Percentiles rank a stretch among this genome's conserved stretches.
phyloP scores from a whole-genome alignment of 2,888 invertebrate species.

The Cataglyphis altisquamis region DNA sequence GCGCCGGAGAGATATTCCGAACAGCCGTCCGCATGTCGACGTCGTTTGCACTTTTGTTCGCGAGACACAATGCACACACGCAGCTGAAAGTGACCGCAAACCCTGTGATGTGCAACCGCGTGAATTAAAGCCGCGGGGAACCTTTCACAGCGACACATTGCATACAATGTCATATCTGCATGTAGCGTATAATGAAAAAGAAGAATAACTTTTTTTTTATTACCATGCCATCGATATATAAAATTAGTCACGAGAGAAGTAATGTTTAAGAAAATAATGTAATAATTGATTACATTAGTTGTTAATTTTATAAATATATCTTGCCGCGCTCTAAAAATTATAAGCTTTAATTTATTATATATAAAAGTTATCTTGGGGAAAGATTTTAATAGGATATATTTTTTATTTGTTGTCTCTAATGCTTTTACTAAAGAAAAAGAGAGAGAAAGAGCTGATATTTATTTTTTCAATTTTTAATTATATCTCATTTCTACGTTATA shows the following conservation, averaged over 20 bases:
- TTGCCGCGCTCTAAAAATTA: not conserved
- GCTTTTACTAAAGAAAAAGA: not conserved
- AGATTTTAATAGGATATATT: not conserved
- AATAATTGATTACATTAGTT: not conserved
- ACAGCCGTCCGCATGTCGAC: not conserved
- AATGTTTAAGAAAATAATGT: not conserved
- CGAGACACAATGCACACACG: not conserved
- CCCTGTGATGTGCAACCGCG: slow-evolving; percentile 1
- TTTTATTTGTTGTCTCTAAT: not conserved
- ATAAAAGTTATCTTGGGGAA: not conserved
- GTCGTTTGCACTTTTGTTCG: slow-evolving; percentile 45
- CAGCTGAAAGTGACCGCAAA: slow-evolving; percentile 17
- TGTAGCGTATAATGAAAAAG: not conserved
- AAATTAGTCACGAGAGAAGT: not conserved
- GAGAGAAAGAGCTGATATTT: not conserved
- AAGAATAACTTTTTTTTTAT: not conserved
- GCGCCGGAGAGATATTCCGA: not conserved
- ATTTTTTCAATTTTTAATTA: not conserved
- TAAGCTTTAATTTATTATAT: not conserved
- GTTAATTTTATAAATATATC: not conserved
- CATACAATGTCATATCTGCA: slow-evolving; percentile 26
- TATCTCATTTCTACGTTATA: not conserved
- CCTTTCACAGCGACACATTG: not conserved
- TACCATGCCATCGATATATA: not conserved
- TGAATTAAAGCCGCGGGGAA: slow-evolving; percentile 13